Percentiles rank a stretch among this genome's conserved stretches.
Evolutionary conservation across 2,888 invertebrate species (phyloP).

Genomic region (Anticlea derivata): DNA sequence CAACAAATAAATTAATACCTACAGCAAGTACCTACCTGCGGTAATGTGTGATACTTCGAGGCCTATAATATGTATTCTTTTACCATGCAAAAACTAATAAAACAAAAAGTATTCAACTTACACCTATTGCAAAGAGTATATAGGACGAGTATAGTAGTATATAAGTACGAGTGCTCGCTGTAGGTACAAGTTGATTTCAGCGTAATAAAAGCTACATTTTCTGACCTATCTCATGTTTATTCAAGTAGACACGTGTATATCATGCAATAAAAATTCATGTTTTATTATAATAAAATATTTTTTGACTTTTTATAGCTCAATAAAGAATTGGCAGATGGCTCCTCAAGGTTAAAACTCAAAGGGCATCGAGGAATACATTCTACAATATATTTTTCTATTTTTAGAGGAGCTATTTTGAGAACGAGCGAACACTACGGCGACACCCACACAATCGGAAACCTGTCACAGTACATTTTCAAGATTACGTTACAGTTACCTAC

Average conservation of each 20-base stretch:
- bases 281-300: conserved; percentile 20
- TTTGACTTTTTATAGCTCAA: conserved; percentile 21
- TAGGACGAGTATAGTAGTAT: no score
- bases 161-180: no score
- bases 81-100: no score
- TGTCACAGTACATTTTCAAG: no score
- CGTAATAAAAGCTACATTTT: not conserved
- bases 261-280: conserved; percentile 13
- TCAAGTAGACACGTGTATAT: conserved; percentile 6
- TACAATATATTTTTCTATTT: not conserved
- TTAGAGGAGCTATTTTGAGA: not conserved
- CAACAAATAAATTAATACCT: no score
- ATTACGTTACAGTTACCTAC: no score
- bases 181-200: no score
- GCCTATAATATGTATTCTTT: no score
- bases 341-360: conserved; percentile 17
- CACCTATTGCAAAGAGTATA: no score
- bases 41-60: no score
- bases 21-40: no score
- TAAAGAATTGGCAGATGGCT: conserved; percentile 22
- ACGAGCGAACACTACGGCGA: not conserved
- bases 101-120: no score
- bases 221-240: conserved; percentile 1
- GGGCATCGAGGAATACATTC: conserved; percentile 3
- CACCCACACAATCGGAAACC: not conserved